Evolutionary conservation across 2,888 invertebrate species (phyloP).

Genomic region (Netelia fuscicornis): DNA sequence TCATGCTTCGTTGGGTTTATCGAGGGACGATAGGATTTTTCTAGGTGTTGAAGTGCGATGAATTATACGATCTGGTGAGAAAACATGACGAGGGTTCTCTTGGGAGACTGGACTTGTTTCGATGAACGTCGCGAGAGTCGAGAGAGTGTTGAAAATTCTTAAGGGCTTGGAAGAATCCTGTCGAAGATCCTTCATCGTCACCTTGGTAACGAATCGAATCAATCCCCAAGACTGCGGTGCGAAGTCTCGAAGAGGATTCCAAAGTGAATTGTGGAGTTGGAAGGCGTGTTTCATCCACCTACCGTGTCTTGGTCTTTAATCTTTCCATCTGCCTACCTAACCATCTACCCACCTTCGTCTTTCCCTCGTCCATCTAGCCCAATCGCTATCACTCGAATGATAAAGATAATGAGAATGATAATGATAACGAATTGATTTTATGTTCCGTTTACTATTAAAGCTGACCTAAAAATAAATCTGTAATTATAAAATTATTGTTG

Average conservation of each 20-base stretch:
- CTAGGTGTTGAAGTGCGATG: background rate
- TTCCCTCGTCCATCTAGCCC: slow-evolving; percentile 37
- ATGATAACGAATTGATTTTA: background rate
- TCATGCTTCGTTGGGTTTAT: background rate
- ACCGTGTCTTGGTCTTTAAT: slow-evolving; percentile 37
- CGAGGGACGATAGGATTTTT: background rate
- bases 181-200: slow-evolving; percentile 9
- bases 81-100: background rate
- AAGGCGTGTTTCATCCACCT: slow-evolving; percentile 56
- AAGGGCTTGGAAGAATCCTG: background rate
- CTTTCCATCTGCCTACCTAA: slow-evolving; percentile 53
- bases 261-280: background rate
- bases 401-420: slow-evolving; percentile 58
- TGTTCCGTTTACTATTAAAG: no score
- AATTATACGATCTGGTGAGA: background rate
- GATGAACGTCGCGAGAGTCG: background rate
- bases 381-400: slow-evolving; percentile 39
- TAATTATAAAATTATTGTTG: background rate
- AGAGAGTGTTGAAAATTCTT: background rate
- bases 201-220: slow-evolving; percentile 20
- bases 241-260: slow-evolving; percentile 22
- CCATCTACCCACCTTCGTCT: slow-evolving; percentile 56
- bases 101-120: background rate
- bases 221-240: background rate
- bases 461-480: no score